Evolutionary conservation across 2,797 vertebrate species (phyloP), one percentile per base, ranked within the genome.

Genomic region (Cuniculus paca): DNA sequence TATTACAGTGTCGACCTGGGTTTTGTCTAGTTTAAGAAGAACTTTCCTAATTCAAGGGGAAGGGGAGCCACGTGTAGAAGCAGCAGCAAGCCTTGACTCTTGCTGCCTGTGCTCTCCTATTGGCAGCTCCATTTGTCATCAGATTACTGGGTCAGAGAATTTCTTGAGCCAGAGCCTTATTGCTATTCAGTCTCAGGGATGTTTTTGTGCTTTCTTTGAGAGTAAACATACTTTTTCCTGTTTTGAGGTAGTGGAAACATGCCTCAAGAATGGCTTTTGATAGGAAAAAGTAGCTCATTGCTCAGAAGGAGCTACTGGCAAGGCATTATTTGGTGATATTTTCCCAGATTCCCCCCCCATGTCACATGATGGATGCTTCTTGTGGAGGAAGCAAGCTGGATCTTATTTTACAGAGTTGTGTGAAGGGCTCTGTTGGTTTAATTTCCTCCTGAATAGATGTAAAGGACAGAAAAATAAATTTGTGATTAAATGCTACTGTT

Each of bases 331-430:
- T 9, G 36, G 26, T n/a, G 77, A 79, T 36, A 34, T 68, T 61
- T 85, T 58, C 89, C 54, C 68, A 58, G 72, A 50, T 19, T 16
- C 10, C 54, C 26, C 22, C 56, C 56, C 22, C 3, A 0, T 12
- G 14, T 77, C 36, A 6, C 17, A 0, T 5, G 61, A 31, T 3
- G 31, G 60, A 39, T 16, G 0, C 5, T 89, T 54, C 0, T 12
- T 4, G 36, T 16, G 9, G 42, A 45, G 86, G 77, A 61, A 3
- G 39, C 68, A 16, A 78, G 42, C 48, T 1, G 48, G 60, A 12
- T 36, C 17, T 36, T 39, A 34, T 54, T 42, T 68, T 36, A 22
- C 4, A 1, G 4, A 0, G 74, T 14, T 2, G 0, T 52, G 50
- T 20, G 60, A n/a, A 61, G 77, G 61, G 7, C 50, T 56, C 48